These are phyloP conservation scores for Pycnonotus jocosus DNA, from an alignment of 2,113 vertebrate genomes.

Conservation along the genomic window DNA sequence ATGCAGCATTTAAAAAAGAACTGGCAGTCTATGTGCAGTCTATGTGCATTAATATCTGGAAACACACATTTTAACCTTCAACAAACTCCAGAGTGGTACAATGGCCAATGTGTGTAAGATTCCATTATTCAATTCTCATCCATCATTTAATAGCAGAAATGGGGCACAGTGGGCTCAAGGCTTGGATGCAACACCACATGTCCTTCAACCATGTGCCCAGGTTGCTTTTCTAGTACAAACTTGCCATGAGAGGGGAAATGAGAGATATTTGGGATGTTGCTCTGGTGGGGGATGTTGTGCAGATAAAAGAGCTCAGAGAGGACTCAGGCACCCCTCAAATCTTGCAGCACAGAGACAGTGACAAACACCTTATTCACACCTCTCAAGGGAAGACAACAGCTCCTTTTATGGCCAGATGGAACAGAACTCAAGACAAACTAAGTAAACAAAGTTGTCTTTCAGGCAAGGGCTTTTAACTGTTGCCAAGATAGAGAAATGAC, in stretches of 20 bases:
- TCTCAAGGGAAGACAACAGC: neutral
- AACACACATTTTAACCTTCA: neutral
- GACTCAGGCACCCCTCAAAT: neutral
- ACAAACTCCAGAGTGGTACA: neutral
- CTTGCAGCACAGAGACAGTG: neutral
- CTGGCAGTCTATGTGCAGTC: neutral
- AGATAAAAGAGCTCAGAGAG: neutral
- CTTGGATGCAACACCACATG: neutral
- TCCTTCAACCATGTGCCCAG: neutral
- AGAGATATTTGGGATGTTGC: neutral
- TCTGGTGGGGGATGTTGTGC: neutral
- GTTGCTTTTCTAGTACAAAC: neutral
- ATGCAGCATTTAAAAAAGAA: neutral
- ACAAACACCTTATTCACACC: neutral
- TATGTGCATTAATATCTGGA: neutral
- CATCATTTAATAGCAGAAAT: neutral
- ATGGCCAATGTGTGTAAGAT: neutral
- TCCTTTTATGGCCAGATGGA: neutral
- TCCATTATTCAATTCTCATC: neutral
- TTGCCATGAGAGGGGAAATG: neutral
- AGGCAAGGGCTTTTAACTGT: neutral
- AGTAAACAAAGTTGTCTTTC: neutral
- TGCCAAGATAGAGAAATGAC: neutral
- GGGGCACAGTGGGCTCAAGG: neutral
- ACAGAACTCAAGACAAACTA: neutral